These are phyloP conservation scores for Bombylius major DNA, from an alignment of 2,888 invertebrate species.

Conservation along the genomic window DNA sequence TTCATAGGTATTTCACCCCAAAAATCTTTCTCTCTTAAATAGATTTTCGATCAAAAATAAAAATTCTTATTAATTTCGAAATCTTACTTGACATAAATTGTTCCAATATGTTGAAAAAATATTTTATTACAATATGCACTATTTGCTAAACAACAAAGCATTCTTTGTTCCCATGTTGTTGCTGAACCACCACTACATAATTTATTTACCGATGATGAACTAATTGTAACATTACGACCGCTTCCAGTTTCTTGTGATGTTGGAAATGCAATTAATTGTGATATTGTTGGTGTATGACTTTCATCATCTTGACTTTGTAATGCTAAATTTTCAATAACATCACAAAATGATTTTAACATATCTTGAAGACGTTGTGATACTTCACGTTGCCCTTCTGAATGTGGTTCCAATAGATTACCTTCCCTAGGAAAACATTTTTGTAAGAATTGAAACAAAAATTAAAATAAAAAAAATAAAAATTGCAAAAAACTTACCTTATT, in stretches of 20 bases:
- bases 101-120: slow-evolving; percentile 58
- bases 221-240: slow-evolving; percentile 18
- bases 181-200: slow-evolving; percentile 16
- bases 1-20: no score
- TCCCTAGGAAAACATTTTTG: slow-evolving; percentile 38
- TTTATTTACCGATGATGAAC: slow-evolving; percentile 9
- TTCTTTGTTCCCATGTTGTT: slow-evolving; percentile 47
- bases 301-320: slow-evolving; percentile 52
- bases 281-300: slow-evolving; percentile 41
- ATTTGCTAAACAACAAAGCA: slow-evolving; percentile 79
- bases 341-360: slow-evolving; percentile 48
- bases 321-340: slow-evolving; percentile 61
- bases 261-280: slow-evolving; percentile 51
- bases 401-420: slow-evolving; percentile 35
- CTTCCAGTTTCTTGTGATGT: slow-evolving; percentile 29
- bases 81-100: slow-evolving; percentile 41
- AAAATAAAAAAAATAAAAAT: no score
- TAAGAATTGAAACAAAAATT: no score
- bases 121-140: slow-evolving; percentile 69
- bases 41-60: no score
- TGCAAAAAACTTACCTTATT: slow-evolving; percentile 38
- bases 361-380: slow-evolving; percentile 41
- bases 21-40: no score
- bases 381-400: slow-evolving; percentile 35
- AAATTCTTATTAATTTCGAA: neutral